Conservation (phyloP, 2,113 vertebrate genomes). For the Pterophyllum scalare region DNA sequence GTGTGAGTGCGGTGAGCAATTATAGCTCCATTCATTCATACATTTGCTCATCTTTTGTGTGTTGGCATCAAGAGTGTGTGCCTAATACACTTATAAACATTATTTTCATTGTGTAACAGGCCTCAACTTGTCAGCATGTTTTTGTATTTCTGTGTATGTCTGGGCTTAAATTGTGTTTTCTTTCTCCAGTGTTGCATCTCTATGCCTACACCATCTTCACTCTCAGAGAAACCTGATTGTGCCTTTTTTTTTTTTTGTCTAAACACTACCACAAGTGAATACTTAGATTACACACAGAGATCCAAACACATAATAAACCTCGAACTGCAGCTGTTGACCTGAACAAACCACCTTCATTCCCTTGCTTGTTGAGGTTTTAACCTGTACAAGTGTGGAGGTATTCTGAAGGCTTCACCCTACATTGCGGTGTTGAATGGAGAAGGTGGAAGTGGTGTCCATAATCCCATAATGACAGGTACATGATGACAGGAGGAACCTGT, state of each 20-base stretch:
- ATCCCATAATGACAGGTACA: constrained; percentile 79
- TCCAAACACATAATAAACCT: constrained; percentile 21
- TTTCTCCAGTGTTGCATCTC: not conserved
- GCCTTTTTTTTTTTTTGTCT: not conserved
- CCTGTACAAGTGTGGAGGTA: constrained; percentile 21
- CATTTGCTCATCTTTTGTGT: constrained; percentile 18
- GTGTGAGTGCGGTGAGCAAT: constrained; percentile 35
- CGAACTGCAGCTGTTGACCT: constrained; percentile 21
- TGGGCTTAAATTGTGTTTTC: not conserved
- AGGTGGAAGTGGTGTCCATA: constrained; percentile 65
- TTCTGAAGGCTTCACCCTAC: constrained; percentile 48
- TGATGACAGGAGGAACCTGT: constrained; percentile 66
- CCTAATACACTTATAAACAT: not conserved
- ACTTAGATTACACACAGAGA: constrained; percentile 27
- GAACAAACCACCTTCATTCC: constrained; percentile 2
- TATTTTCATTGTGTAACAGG: constrained; percentile 3
- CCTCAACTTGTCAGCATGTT: not conserved
- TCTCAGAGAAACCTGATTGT: not conserved
- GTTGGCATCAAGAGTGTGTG: not conserved
- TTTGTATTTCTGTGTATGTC: not conserved
- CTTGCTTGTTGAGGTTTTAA: constrained; percentile 1
- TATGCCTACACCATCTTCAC: not conserved
- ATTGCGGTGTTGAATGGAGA: constrained; percentile 46
- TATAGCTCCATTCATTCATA: constrained; percentile 49
- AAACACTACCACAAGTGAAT: not conserved